Conservation (phyloP, 2,888 invertebrate species). For the Eulithis testata region DNA sequence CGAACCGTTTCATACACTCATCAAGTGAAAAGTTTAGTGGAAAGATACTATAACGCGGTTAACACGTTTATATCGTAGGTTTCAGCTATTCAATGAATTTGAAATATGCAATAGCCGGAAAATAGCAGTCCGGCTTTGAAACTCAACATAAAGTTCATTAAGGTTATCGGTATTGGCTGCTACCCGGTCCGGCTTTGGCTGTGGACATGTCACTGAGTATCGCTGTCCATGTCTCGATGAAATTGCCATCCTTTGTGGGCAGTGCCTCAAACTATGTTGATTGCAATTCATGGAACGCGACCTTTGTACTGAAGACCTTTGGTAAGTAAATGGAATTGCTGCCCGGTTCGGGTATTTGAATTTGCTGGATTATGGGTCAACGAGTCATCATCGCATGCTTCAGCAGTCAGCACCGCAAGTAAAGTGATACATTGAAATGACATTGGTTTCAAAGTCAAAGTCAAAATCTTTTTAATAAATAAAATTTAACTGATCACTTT, state of each 20-base stretch:
- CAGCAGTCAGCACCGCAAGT: background rate
- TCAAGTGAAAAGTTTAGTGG: too few species aligned
- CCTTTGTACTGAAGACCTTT: conserved; percentile 12
- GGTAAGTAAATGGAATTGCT: conserved; percentile 11
- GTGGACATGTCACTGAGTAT: conserved; percentile 7
- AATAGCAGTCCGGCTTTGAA: background rate
- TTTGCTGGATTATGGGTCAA: background rate
- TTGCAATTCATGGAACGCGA: conserved; percentile 12
- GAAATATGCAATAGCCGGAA: background rate
- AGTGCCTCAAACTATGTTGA: conserved; percentile 14
- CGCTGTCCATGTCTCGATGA: conserved; percentile 9
- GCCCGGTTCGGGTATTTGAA: background rate
- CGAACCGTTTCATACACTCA: too few species aligned
- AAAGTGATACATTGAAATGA: too few species aligned
- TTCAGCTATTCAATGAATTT: background rate
- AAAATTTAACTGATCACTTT: too few species aligned
- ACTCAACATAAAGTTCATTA: conserved; percentile 7
- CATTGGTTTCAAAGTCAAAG: too few species aligned
- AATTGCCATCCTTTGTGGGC: conserved; percentile 21
- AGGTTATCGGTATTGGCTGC: conserved; percentile 2
- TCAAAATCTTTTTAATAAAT: too few species aligned
- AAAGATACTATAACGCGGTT: too few species aligned
- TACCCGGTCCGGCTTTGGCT: background rate
- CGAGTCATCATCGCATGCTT: background rate
- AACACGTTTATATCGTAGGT: background rate